phyloP scores from a whole-genome alignment of 2,113 vertebrate species.

The Orycteropus afer region DNA sequence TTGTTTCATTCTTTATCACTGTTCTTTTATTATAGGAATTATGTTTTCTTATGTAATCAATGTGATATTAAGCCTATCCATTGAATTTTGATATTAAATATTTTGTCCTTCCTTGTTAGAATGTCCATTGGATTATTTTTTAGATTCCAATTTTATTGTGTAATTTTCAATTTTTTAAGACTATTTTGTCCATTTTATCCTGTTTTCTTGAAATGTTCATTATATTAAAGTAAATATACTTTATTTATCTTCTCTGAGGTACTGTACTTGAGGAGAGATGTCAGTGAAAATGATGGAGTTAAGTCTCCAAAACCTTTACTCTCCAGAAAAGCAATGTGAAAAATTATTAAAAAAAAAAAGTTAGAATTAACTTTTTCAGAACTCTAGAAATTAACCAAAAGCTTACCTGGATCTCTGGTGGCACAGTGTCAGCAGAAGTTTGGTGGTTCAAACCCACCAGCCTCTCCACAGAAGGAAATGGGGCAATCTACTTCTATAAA shows the following conservation, averaged over 20 bases:
- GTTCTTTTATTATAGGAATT: not conserved
- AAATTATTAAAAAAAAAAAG: too few species aligned
- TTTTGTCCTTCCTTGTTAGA: not conserved
- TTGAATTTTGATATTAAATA: not conserved
- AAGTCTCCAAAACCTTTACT: not conserved
- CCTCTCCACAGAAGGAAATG: too few species aligned
- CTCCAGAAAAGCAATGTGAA: not conserved
- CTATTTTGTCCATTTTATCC: not conserved
- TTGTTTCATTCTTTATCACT: not conserved
- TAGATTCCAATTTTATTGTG: not conserved
- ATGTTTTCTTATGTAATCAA: not conserved
- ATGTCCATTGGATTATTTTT: not conserved
- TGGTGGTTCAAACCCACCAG: too few species aligned
- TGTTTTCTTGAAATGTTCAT: not conserved
- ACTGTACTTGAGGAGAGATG: not conserved
- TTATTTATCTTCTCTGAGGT: not conserved
- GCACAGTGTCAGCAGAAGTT: too few species aligned
- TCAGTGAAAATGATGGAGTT: not conserved
- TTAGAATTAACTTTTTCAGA: too few species aligned
- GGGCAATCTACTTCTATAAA: too few species aligned
- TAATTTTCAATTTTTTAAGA: not conserved
- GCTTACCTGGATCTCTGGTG: too few species aligned
- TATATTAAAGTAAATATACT: not conserved
- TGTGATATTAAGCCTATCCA: not conserved
- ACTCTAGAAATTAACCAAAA: too few species aligned